Evolutionary conservation across 2,797 vertebrate species (phyloP).

Genomic region (Falco novaeseelandiae): DNA sequence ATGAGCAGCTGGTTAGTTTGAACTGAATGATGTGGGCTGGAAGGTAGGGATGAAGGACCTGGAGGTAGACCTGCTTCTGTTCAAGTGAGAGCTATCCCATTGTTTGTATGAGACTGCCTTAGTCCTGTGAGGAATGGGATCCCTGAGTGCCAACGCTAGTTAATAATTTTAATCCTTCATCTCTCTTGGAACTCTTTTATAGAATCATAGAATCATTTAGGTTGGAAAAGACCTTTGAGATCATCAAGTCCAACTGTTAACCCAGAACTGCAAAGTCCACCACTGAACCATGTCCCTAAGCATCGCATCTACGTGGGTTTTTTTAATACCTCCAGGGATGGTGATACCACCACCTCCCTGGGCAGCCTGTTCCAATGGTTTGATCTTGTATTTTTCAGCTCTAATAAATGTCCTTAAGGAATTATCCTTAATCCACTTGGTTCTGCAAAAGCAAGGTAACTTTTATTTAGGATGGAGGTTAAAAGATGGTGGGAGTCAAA

Average conservation of each 20-base stretch:
- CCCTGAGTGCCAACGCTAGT: neutral
- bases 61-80: neutral
- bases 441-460: neutral
- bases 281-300: too few relatives aligned
- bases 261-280: too few relatives aligned
- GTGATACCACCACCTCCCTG: too few relatives aligned
- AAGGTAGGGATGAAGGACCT: neutral
- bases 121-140: neutral
- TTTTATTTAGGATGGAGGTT: neutral
- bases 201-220: too few relatives aligned
- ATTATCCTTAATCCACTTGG: neutral
- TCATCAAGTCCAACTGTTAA: too few relatives aligned
- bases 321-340: too few relatives aligned
- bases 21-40: neutral
- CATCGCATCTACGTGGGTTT: too few relatives aligned
- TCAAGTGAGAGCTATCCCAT: neutral
- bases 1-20: neutral
- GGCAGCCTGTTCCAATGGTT: too few relatives aligned
- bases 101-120: neutral
- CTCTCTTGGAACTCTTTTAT: neutral
- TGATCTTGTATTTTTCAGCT: slow-evolving; percentile 17
- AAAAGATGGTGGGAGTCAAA: neutral
- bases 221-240: too few relatives aligned
- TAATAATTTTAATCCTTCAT: neutral
- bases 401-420: neutral